Conservation (phyloP, 2,113 vertebrate genomes). For the Xerus inauris region DNA sequence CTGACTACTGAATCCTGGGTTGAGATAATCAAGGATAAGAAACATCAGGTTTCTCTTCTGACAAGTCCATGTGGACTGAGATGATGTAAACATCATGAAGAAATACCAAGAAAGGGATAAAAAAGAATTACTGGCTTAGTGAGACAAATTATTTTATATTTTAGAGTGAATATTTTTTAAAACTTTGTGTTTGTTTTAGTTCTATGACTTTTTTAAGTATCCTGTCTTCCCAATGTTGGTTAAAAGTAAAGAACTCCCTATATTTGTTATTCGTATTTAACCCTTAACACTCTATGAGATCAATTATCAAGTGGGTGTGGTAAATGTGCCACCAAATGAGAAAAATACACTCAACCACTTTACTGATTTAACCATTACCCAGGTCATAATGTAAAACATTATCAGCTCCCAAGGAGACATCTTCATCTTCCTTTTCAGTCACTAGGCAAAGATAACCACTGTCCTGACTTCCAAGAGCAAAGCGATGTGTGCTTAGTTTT, state of each 20-base stretch:
- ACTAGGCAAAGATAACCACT: not conserved
- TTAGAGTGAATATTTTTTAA: not conserved
- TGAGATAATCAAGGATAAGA: not conserved
- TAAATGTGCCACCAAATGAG: not conserved
- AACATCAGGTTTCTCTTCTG: not conserved
- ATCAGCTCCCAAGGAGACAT: not conserved
- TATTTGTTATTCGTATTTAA: not conserved
- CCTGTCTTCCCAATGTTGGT: not conserved
- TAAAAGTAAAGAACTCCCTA: not conserved
- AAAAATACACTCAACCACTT: not conserved
- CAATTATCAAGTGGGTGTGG: not conserved
- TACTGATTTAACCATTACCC: not conserved
- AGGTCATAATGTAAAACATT: not conserved
- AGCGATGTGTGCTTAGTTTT: not conserved
- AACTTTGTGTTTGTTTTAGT: not conserved
- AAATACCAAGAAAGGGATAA: conserved; percentile 23
- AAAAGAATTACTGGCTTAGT: not conserved
- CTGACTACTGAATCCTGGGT: not conserved
- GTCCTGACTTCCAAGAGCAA: not conserved
- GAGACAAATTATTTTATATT: not conserved
- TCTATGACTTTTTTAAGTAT: not conserved
- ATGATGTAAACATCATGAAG: not conserved
- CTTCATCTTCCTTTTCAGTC: not conserved
- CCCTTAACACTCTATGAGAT: not conserved
- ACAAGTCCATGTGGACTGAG: not conserved